Base-by-base conservation (phyloP, 2,113 vertebrate species). In the Melanerpes aurifrons region DNA sequence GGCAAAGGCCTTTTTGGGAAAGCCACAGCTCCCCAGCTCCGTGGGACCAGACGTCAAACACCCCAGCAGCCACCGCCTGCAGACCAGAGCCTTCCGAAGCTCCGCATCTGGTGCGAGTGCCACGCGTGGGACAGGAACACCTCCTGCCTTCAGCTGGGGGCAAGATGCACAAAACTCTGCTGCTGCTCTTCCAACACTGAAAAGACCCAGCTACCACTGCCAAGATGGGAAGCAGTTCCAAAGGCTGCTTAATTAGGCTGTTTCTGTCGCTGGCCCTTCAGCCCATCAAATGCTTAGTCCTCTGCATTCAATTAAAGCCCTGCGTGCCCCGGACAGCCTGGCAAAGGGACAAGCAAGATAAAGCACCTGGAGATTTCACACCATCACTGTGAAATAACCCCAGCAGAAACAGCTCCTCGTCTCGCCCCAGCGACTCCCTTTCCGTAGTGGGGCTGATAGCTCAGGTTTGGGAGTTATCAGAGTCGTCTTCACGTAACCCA, bases 281-380 rank as follows among this genome's bases (percentile, higher is more conserved):
- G 58, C 35, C 29, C 14, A 89, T 57, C 76, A 58, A 85, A 20
- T 0, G 25, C 91, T 79, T 13, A 12, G 82, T 56, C 32, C 92
- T 32, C 66, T 28, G 45, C 85, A 6, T 7, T 71, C 91, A 82
- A 16, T 70, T 31, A 71, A 58, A 90, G 79, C 89, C 37, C 94
- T 32, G 75, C 1, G 2, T 40, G n/a, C 68, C 61, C 82, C 4
- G 11, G 45, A 4, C 69, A 1, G 28, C 83, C 90, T 95, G 95
- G 93, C 95, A 92, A 15, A 73, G 88, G 71, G 61, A 95, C 94
- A 94, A 89, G 74, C 77, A 57, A 95, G 93, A 95, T 93, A 94
- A 93, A 64, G 75, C 74, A 82, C 83, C 74, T 63, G 56, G 70
- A 89, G 43, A n/a, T 87, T 32, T 45, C 70, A 67, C 88, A 70